phyloP scores from a whole-genome alignment of 2,797 vertebrate genomes.

The Pteropus rufus region DNA sequence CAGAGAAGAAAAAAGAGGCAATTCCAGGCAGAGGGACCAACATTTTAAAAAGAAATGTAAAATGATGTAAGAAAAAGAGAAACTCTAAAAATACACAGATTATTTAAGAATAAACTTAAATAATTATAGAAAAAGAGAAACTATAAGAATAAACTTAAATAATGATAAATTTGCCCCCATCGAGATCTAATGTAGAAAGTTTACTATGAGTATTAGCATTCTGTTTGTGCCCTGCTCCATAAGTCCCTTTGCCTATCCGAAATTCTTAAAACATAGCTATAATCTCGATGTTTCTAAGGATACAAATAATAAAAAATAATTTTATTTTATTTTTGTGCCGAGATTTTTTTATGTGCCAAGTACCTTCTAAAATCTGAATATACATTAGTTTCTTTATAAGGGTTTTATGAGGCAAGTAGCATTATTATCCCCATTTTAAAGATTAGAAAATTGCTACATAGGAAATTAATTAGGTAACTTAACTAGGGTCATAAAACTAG shows the following conservation, averaged over 20 bases:
- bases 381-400: not conserved
- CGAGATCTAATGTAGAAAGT: not conserved
- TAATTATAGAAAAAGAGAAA: constrained; percentile 14
- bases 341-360: not conserved
- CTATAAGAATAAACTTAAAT: not conserved
- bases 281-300: not conserved
- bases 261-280: not conserved
- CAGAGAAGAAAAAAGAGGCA: not conserved
- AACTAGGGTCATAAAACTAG: not conserved
- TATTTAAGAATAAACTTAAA: not conserved
- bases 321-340: not conserved
- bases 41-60: not conserved
- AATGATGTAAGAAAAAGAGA: not conserved
- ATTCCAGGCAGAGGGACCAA: not conserved
- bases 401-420: not conserved
- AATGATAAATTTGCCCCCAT: not conserved
- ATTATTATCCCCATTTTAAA: not conserved
- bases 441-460: not conserved
- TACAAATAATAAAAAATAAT: not conserved
- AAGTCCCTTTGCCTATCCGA: not conserved
- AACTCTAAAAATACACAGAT: not conserved
- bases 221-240: not conserved
- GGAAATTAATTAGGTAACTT: constrained; percentile 14
- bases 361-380: constrained; percentile 38
- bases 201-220: not conserved